A percentile compares a stretch with the other conserved stretches of the same genome.
Evolutionary conservation across 1,140 invertebrate species (phyloP).

Genomic region (Mylabris phalerata): DNA sequence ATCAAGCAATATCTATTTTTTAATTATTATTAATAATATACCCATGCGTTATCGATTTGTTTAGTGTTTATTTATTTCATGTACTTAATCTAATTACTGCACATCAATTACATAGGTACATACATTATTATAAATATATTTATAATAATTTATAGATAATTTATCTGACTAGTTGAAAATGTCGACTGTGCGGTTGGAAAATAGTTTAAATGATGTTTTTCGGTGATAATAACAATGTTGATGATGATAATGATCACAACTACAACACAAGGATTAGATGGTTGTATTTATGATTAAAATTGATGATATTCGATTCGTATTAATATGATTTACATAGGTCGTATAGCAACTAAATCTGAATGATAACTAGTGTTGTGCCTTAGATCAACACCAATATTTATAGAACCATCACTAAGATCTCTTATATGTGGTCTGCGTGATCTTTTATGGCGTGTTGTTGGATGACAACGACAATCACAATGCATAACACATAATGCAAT

Average conservation of each 20-base stretch:
- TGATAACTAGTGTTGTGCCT: slow-evolving; percentile 29
- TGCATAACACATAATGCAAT: slow-evolving; percentile 77
- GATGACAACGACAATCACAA: slow-evolving; percentile 50
- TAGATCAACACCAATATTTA: slow-evolving; percentile 30
- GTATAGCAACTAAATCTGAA: slow-evolving; percentile 31
- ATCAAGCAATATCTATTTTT: not conserved
- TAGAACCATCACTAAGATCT: slow-evolving; percentile 32
- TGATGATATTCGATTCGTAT: too few species aligned
- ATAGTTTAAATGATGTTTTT: too few species aligned
- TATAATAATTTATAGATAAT: too few species aligned
- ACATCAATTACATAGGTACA: too few species aligned
- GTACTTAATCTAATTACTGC: too few species aligned
- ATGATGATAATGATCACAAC: too few species aligned
- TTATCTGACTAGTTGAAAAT: too few species aligned
- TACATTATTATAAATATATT: too few species aligned
- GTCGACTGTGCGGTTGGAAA: too few species aligned
- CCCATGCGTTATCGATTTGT: not conserved
- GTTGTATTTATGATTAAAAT: too few species aligned
- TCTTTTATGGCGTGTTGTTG: slow-evolving; percentile 31
- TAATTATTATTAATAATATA: slow-evolving; percentile 1
- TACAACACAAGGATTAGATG: too few species aligned
- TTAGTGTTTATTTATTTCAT: slow-evolving; percentile 5
- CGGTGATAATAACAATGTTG: too few species aligned
- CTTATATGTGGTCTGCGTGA: slow-evolving; percentile 24
- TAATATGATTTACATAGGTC: slow-evolving; percentile 20